phyloP scores from a whole-genome alignment of 2,797 vertebrate species.

The Urosaurus nigricauda region DNA sequence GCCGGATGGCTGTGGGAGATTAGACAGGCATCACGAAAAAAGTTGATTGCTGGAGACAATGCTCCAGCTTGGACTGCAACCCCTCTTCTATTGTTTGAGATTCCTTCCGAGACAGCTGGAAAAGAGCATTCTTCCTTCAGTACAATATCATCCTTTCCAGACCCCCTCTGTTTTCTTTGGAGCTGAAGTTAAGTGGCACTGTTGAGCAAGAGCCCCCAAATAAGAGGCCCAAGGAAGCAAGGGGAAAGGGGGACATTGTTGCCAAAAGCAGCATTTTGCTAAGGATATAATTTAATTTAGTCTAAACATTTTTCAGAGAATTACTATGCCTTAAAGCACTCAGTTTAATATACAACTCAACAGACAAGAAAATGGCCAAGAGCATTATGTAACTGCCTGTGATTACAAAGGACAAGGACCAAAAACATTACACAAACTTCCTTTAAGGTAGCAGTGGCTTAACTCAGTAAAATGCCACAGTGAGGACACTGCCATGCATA shows the following conservation, averaged over 20 bases:
- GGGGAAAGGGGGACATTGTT: not conserved
- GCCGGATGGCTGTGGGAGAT: slow-evolving; percentile 12
- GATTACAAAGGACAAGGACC: rapidly evolving
- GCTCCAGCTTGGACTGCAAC: slow-evolving; percentile 47
- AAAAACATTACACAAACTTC: not conserved
- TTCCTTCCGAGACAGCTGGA: slow-evolving; percentile 39
- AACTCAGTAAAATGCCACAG: not conserved
- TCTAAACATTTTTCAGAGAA: slow-evolving; percentile 1
- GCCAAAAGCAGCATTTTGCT: slow-evolving; percentile 18
- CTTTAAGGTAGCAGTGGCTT: not conserved
- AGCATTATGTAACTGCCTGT: not conserved
- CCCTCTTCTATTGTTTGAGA: slow-evolving; percentile 48
- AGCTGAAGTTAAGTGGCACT: slow-evolving; percentile 38
- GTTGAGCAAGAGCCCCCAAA: slow-evolving; percentile 19
- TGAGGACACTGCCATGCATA: not conserved
- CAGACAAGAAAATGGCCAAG: rapidly evolving
- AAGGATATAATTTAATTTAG: slow-evolving; percentile 25
- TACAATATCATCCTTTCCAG: slow-evolving; percentile 2
- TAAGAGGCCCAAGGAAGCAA: slow-evolving; percentile 14
- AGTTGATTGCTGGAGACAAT: slow-evolving; percentile 15
- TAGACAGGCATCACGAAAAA: not conserved
- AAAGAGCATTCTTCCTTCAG: slow-evolving; percentile 5
- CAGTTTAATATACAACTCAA: rapidly evolving
- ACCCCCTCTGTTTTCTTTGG: not conserved
- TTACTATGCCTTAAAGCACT: not conserved